Evolutionary conservation across 2,888 invertebrate genomes (phyloP).

Genomic region (Prosopocoilus inquinatus): DNA sequence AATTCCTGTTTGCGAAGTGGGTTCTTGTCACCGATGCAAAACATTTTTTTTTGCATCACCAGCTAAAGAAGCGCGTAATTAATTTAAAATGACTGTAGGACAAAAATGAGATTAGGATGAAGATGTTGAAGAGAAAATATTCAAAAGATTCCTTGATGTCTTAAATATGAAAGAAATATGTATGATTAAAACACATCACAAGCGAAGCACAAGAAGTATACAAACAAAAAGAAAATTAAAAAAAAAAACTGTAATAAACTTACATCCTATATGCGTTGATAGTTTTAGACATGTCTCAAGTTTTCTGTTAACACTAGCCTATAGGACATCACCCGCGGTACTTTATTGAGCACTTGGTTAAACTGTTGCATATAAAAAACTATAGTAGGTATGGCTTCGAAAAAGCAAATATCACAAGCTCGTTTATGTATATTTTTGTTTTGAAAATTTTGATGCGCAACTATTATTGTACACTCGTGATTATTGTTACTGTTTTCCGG

Average conservation of each 20-base stretch:
- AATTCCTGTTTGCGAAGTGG: no score
- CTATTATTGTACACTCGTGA: background rate
- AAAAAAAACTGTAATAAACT: slow-evolving; percentile 54
- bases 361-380: slow-evolving; percentile 11
- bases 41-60: background rate
- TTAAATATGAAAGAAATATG: slow-evolving; percentile 35
- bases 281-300: slow-evolving; percentile 75
- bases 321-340: slow-evolving; percentile 16
- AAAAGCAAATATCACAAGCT: slow-evolving; percentile 17
- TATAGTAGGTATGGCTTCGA: slow-evolving; percentile 5
- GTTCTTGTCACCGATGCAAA: no score
- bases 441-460: background rate
- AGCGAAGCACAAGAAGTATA: slow-evolving; percentile 23
- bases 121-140: no score
- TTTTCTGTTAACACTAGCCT: slow-evolving; percentile 11
- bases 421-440: slow-evolving; percentile 8
- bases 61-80: background rate
- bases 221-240: slow-evolving; percentile 29
- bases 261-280: slow-evolving; percentile 88
- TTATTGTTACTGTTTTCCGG: background rate
- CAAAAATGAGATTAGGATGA: background rate
- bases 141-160: slow-evolving; percentile 14
- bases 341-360: slow-evolving; percentile 16
- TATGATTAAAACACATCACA: slow-evolving; percentile 48
- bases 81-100: no score